Conservation (phyloP, 2,113 vertebrate genomes). For the Rhinolophus sinicus region DNA sequence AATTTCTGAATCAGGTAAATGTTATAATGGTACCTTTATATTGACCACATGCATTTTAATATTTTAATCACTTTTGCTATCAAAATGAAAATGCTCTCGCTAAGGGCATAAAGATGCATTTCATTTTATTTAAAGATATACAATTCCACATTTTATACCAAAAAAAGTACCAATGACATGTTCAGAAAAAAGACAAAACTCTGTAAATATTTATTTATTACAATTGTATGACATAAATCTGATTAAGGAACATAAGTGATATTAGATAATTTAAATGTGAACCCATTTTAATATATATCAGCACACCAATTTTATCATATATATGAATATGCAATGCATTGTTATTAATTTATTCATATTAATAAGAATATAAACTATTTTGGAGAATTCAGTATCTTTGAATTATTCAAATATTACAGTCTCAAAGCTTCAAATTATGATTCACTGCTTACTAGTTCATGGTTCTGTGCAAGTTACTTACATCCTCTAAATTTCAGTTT, state of each 20-base stretch:
- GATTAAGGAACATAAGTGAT: not conserved
- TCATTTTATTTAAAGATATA: not conserved
- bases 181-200: not conserved
- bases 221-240: not conserved
- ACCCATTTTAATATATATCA: not conserved
- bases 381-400: not conserved
- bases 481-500: not conserved
- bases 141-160: not conserved
- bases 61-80: constrained; percentile 12
- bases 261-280: not conserved
- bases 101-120: not conserved
- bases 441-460: not conserved
- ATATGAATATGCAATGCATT: not conserved
- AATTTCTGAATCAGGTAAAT: not conserved
- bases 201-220: not conserved
- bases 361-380: not conserved
- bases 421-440: not conserved
- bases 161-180: not conserved
- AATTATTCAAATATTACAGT: not conserved
- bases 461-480: not conserved
- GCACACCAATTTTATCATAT: not conserved
- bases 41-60: not conserved
- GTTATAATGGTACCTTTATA: not conserved
- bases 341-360: not conserved
- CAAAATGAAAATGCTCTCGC: not conserved